phyloP scores from a whole-genome alignment of 2,113 vertebrate species.

The Coptodon bakossiorum region DNA sequence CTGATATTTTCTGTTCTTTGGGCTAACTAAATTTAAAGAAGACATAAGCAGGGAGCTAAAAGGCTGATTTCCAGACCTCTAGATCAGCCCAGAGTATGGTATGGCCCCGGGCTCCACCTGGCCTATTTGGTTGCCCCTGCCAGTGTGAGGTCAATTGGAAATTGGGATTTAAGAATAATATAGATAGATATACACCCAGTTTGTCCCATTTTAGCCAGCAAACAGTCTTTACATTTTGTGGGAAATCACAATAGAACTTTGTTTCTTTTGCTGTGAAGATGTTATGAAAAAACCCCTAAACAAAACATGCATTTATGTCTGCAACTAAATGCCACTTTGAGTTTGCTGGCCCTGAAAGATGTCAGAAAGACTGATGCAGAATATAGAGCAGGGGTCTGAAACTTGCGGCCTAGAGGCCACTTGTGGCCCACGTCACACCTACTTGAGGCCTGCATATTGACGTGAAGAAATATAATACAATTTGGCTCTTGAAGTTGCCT shows the following conservation, averaged over 20 bases:
- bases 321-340: not conserved
- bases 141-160: not conserved
- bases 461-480: not conserved
- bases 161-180: not conserved
- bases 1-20: not conserved
- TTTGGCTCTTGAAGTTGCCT: not conserved
- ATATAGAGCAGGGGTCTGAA: not conserved
- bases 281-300: not conserved
- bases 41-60: not conserved
- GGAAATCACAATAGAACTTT: not conserved
- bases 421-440: not conserved
- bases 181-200: not conserved
- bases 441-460: not conserved
- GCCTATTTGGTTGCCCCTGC: not conserved
- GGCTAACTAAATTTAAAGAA: rapidly evolving
- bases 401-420: not conserved
- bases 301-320: not conserved
- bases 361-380: not conserved
- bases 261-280: not conserved
- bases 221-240: not conserved
- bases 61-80: not conserved
- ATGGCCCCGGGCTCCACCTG: rapidly evolving
- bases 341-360: not conserved
- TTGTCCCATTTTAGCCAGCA: not conserved
- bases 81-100: not conserved